These are phyloP conservation scores for Vireo griseus DNA, from an alignment of 2,797 vertebrate genomes.

Conservation along the genomic window DNA sequence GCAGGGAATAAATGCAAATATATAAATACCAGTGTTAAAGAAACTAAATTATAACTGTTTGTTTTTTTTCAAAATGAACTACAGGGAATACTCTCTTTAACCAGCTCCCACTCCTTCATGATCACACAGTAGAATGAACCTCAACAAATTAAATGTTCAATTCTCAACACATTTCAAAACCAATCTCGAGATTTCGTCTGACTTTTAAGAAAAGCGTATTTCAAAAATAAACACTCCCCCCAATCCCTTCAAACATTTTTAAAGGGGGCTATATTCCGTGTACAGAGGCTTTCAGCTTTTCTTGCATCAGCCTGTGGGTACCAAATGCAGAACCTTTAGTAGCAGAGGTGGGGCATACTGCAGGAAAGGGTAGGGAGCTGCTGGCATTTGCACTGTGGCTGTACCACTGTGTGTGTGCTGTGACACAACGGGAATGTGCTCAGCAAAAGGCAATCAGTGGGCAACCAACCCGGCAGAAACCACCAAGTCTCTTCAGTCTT, in stretches of 20 bases:
- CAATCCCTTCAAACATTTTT: background rate
- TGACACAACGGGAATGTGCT: accelerated
- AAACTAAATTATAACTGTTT: background rate
- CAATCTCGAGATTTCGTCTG: background rate
- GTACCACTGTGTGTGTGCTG: accelerated
- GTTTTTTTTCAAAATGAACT: background rate
- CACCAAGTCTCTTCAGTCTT: background rate
- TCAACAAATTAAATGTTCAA: background rate
- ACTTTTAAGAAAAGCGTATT: background rate
- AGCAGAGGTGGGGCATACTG: background rate
- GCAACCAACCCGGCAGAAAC: background rate
- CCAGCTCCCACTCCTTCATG: background rate
- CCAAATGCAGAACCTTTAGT: background rate
- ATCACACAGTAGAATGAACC: background rate
- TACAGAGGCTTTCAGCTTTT: background rate
- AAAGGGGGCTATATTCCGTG: background rate
- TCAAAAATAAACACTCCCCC: background rate
- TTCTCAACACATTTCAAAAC: background rate
- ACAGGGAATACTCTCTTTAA: background rate
- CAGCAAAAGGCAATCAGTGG: accelerated
- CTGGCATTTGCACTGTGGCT: accelerated
- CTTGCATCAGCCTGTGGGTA: accelerated
- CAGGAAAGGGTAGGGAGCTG: background rate
- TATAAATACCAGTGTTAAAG: background rate
- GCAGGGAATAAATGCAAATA: background rate